Base-by-base conservation (phyloP, 2,888 invertebrate genomes). In the Alloplasta piceator region DNA sequence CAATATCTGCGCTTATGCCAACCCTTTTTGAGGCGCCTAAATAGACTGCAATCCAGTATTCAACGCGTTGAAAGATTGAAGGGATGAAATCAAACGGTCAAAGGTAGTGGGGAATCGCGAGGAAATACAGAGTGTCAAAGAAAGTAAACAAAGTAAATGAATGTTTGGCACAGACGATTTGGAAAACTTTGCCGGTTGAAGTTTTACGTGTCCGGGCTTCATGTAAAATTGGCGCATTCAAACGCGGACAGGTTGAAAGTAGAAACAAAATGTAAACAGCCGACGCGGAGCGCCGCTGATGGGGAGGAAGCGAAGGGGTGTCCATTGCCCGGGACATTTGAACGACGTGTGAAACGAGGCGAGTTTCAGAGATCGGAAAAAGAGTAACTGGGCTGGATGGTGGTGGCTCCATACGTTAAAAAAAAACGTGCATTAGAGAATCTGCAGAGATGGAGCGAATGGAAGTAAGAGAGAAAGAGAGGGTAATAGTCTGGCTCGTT, bases 211-310 rank as follows among this genome's bases (percentile, higher is more conserved):
- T 26, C 26, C 26, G 26, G 26, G 26, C 26, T 2, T 1, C 26
- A 26, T 26, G 26, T 26, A 26, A 26, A 26, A 26, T 26, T 26
- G 26, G 26, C 26, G 26, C 26, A 26, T 26, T 26, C 26, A 72
- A 75, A 80, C 55, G 61, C 73, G 64, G 80, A 73, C 41, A 70
- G 80, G 68, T 70, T 61, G 61, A 55, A 73, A 73, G 66, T 73
- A 64, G 73, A 81, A 77, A 73, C 73, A 73, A 68, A 26, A 82
- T 78, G 78, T 48, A 75, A 82, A 75, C 82, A 78, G 36, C 26
- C 26, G 26, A 26, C 26, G 26, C 3, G 26, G 26, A 26, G 26
- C 1, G 26, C 1, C 26, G 26, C 26, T 26, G 26, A 26, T 26
- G 26, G 26, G 26, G 26, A 26, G 26, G 26, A 26, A 26, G 26